Conservation (phyloP, 2,888 invertebrate genomes). For the Aspidapion aeneum region DNA sequence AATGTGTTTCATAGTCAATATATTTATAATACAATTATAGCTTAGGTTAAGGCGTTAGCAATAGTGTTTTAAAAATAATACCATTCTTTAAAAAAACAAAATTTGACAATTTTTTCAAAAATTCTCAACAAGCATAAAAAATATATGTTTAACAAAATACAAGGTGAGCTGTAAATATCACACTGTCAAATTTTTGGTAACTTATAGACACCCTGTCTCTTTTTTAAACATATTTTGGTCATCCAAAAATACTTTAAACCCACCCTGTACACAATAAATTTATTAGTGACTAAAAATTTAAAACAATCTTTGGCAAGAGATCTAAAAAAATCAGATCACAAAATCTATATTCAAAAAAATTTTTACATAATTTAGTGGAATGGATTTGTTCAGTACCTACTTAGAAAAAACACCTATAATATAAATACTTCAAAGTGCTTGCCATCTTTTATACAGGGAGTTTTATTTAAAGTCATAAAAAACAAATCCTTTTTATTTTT, state of each 20-base stretch:
- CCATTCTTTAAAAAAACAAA: not conserved
- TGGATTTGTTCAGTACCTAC: no score
- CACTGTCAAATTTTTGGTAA: not conserved
- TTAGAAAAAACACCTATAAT: no score
- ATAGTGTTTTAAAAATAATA: conserved; percentile 29
- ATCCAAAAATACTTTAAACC: not conserved
- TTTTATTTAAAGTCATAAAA: no score
- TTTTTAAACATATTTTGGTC: not conserved
- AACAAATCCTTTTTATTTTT: no score
- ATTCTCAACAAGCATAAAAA: not conserved
- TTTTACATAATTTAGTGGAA: no score
- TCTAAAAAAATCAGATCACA: not conserved
- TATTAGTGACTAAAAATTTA: not conserved
- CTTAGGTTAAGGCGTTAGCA: conserved; percentile 42
- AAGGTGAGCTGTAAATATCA: not conserved
- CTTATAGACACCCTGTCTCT: not conserved
- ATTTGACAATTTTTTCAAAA: not conserved
- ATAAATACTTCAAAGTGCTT: no score
- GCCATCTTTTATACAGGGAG: no score
- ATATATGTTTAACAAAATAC: not conserved
- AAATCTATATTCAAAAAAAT: no score
- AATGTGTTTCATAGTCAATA: not conserved
- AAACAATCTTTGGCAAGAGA: not conserved
- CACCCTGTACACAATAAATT: not conserved
- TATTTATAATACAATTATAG: conserved; percentile 43